Evolutionary conservation across 2,888 invertebrate species (phyloP).

Genomic region (Noctua fimbriata): DNA sequence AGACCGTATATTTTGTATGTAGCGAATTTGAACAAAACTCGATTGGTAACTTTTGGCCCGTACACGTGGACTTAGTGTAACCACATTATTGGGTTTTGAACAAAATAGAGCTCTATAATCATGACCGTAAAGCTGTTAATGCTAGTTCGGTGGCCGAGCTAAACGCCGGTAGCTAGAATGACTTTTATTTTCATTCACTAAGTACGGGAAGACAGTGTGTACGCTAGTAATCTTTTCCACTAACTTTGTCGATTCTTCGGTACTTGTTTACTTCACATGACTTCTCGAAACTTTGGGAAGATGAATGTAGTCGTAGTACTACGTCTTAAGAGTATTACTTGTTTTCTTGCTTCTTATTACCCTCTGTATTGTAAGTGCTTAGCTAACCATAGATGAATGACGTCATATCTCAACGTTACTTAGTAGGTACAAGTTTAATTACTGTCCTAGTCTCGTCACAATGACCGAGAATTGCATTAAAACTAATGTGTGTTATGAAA

Average conservation of each 20-base stretch:
- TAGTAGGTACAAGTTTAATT: slow-evolving; percentile 41
- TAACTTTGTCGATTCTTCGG: slow-evolving; percentile 55
- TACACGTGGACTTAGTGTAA: slow-evolving; percentile 50
- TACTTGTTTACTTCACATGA: slow-evolving; percentile 40
- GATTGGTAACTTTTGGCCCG: slow-evolving; percentile 61
- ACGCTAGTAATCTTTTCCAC: slow-evolving; percentile 60
- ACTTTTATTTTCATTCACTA: slow-evolving; percentile 66
- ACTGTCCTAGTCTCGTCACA: slow-evolving; percentile 48
- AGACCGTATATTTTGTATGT: slow-evolving; percentile 58
- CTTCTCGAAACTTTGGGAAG: slow-evolving; percentile 32
- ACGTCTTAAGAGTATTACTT: slow-evolving; percentile 12
- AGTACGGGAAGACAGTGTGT: slow-evolving; percentile 62
- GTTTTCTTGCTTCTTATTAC: slow-evolving; percentile 2
- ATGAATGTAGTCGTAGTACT: slow-evolving; percentile 16
- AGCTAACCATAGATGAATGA: slow-evolving; percentile 34
- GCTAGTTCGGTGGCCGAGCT: slow-evolving; percentile 23
- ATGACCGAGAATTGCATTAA: slow-evolving; percentile 48
- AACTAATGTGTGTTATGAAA: slow-evolving; percentile 59
- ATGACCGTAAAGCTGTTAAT: slow-evolving; percentile 38
- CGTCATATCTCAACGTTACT: slow-evolving; percentile 25
- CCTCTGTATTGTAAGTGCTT: not conserved
- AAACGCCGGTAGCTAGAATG: slow-evolving; percentile 59
- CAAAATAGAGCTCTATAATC: slow-evolving; percentile 55
- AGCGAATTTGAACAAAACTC: slow-evolving; percentile 64
- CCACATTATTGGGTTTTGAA: slow-evolving; percentile 51